Evolutionary conservation across 1,140 invertebrate species (phyloP).

Genomic region (Lethocerus indicus): DNA sequence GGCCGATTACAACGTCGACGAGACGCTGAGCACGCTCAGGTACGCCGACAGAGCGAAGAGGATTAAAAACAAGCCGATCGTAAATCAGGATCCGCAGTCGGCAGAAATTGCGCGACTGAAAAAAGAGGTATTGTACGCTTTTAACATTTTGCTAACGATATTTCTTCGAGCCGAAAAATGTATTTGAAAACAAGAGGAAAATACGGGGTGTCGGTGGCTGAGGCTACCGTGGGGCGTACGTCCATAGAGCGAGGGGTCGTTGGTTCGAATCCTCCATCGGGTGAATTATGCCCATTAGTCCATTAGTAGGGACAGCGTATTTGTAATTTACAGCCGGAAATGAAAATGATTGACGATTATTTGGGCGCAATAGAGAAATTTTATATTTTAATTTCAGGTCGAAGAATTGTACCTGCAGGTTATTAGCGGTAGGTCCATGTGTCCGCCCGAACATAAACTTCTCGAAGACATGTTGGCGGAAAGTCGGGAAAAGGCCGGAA

Average conservation of each 20-base stretch:
- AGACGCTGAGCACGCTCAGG: conserved; percentile 74
- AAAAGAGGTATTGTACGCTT: conserved; percentile 17
- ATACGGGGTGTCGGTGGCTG: no score
- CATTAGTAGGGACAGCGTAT: no score
- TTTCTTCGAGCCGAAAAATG: no score
- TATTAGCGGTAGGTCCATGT: conserved; percentile 23
- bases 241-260: no score
- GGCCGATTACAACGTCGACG: conserved; percentile 73
- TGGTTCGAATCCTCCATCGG: no score
- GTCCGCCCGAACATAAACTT: conserved; percentile 30
- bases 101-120: conserved; percentile 38
- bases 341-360: no score
- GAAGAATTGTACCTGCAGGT: conserved; percentile 44
- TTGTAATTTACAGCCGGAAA: no score
- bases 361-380: no score
- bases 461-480: conserved; percentile 30
- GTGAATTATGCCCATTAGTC: no score
- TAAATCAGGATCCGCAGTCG: conserved; percentile 68
- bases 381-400: conserved; percentile 25
- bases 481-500: conserved; percentile 41
- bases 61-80: conserved; percentile 84
- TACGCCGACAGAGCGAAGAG: conserved; percentile 80
- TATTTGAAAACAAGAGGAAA: no score
- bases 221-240: no score
- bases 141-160: no score